Evolutionary conservation across 2,888 invertebrate genomes (phyloP), one percentile per base, ranked within the genome.

Genomic region (Ochropleura plecta): DNA sequence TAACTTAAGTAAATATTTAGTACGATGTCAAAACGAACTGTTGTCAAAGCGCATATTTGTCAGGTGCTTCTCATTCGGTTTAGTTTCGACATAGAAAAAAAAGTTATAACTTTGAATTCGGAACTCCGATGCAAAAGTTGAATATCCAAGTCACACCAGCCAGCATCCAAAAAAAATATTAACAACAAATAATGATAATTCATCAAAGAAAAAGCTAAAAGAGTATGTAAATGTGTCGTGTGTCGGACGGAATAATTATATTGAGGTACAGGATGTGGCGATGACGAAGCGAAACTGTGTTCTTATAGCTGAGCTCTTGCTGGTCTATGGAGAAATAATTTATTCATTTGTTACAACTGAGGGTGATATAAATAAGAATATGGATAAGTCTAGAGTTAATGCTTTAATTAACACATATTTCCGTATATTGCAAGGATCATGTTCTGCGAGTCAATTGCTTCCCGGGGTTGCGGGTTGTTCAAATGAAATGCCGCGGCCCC

Each of bases 181-280:
- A 46, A 70, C 48, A 74, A 69, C 71, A 84, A 81, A 70, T 57
- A 81, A 70, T 78, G 84, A 81, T 82, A 74, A 82, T 70, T 59
- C 85, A 81, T 81, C 5, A 69, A 65, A 84, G 49, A 79, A 85
- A 86, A 88, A 85, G 78, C 70, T 78, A 76, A 81, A 82, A 83
- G 82, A 78, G 82, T 92, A 93, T 92, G 91, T 82, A 88, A 92
- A 93, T 93, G 81, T 86, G 80, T 73, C 65, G 69, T 66, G 78
- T 77, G 86, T 73, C 76, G 77, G 85, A 86, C 73, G 75, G 85
- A 79, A 86, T 83, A n/a, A n/a, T n/a, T n/a, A 86, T 62, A 78
- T 81, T 75, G 78, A 79, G 83, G 76, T 88, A 82, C 92, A 92
- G 93, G 93, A 93, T 92, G 91, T 90, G 65, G 83, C 84, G 86